Evolutionary conservation across 2,888 invertebrate genomes (phyloP), one percentile per base, ranked within the genome.

Genomic region (Salpingus planirostris): DNA sequence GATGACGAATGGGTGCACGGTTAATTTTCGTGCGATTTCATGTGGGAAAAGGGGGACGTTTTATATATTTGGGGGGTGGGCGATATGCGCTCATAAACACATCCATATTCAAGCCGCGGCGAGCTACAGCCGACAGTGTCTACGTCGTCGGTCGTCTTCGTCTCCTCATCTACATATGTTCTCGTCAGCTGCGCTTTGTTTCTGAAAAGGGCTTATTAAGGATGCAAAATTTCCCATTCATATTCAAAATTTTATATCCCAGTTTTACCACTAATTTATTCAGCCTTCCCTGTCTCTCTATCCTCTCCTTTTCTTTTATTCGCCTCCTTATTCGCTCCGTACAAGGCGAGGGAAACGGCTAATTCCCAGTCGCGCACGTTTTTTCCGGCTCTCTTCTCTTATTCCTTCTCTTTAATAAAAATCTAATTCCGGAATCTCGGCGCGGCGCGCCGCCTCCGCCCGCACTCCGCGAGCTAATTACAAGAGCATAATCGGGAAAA

Each of bases 241-340:
- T 82, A 82, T 82, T 82, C 82, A 81, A 82, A 82, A 82, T 82
- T 82, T 82, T 81, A 81, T 81, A 81, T 80, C 80, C 76, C 76
- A 63, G 72, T 71, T 73, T 74, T 73, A 71, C 68, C 71, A 75
- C 78, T 80, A 80, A 80, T 80, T 80, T 80, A 80, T 80, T 78
- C 80, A 65, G 63, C 68, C 64, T 61, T 60, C 58, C 54, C 48
- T 48, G 43, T 50, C 38, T 33, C 26, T 31, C n/a, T n/a, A n/a
- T n/a, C n/a, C n/a, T 38, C 43, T 47, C 45, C 49, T 49, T n/a
- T 50, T 45, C 37, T 49, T 53, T 38, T 33, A 31, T 36, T 31
- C 33, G 29, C n/a, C n/a, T 37, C 49, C 49, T 47, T 48, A 49
- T 52, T 49, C 50, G 46, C 45, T 45, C 21, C n/a, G n/a, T n/a